phyloP scores from a whole-genome alignment of 2,797 vertebrate genomes.

The Myotis findleyi region DNA sequence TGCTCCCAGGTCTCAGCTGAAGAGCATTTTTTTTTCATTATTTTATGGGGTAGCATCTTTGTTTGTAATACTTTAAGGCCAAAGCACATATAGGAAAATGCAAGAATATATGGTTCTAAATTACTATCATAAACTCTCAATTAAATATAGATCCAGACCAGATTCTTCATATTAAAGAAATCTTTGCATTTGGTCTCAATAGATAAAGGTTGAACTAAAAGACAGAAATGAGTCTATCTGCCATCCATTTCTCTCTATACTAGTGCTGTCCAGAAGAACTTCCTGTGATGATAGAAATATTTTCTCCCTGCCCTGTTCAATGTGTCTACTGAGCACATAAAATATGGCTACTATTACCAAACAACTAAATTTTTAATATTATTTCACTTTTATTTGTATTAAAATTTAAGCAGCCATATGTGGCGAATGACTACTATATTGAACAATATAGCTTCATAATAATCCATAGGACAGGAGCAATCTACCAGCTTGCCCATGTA shows the following conservation, averaged over 20 bases:
- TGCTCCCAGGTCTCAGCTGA: background rate
- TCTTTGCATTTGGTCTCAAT: background rate
- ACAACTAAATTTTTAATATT: background rate
- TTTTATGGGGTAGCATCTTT: background rate
- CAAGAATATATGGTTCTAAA: background rate
- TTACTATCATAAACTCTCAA: background rate
- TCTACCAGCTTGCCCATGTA: too few species aligned
- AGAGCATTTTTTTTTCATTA: background rate
- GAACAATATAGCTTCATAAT: background rate
- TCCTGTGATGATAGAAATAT: background rate
- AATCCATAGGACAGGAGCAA: background rate
- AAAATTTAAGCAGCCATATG: background rate
- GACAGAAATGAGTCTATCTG: background rate
- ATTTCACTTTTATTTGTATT: background rate
- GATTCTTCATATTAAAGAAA: background rate
- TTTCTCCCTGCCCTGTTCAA: background rate
- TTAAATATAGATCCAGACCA: background rate
- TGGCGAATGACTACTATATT: background rate
- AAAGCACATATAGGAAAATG: background rate
- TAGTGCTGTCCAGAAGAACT: background rate
- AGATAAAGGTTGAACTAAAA: background rate
- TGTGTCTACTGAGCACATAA: background rate
- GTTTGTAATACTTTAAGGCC: background rate
- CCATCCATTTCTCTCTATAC: background rate
- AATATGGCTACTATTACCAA: background rate